phyloP scores from a whole-genome alignment of 1,140 invertebrate genomes.

The Ceratina calcarata region DNA sequence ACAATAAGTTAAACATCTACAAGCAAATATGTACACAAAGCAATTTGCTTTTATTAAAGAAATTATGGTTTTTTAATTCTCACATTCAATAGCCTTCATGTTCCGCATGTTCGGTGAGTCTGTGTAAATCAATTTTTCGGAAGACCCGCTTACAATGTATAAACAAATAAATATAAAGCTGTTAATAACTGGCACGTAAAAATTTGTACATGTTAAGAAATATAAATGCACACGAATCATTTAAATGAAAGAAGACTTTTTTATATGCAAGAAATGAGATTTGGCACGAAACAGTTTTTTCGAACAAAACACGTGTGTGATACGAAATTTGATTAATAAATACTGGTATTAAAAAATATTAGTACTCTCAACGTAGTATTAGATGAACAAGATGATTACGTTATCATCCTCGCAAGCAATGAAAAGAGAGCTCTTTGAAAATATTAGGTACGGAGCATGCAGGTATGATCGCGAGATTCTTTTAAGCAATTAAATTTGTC shows the following conservation, averaged over 20 bases:
- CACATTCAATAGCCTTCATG: background rate
- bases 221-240: slow-evolving; percentile 22
- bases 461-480: slow-evolving; percentile 5
- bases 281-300: slow-evolving; percentile 34
- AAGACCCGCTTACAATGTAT: slow-evolving; percentile 23
- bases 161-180: slow-evolving; percentile 12
- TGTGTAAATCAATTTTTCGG: slow-evolving; percentile 1
- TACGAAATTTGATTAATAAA: background rate
- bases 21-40: slow-evolving; percentile 1
- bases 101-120: background rate
- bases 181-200: background rate
- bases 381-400: background rate
- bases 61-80: background rate
- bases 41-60: background rate
- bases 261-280: slow-evolving; percentile 13
- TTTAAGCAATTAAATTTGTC: slow-evolving; percentile 74
- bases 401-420: background rate
- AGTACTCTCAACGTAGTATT: slow-evolving; percentile 26
- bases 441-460: slow-evolving; percentile 19
- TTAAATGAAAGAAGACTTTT: background rate
- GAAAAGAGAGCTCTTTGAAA: background rate
- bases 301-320: background rate
- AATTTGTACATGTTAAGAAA: slow-evolving; percentile 3
- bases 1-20: slow-evolving; percentile 3
- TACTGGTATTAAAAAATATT: slow-evolving; percentile 37